Percentiles rank a stretch among this genome's conserved stretches.
Conservation (phyloP, 2,888 invertebrate genomes). For the Lasioglossum pauxillum region DNA sequence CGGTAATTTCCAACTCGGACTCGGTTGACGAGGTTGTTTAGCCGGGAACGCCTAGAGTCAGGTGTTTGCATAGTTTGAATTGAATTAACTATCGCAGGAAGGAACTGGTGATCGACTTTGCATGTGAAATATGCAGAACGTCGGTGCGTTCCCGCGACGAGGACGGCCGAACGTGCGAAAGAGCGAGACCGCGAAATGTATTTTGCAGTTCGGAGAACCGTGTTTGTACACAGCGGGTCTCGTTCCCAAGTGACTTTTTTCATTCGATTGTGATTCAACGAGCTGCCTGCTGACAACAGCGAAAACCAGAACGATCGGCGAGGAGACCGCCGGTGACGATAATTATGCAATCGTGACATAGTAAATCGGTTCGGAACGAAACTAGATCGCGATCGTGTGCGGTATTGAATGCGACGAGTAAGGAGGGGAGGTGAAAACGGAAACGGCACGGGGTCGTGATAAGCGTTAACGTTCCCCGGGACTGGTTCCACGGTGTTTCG, state of each 20-base stretch:
- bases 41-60: not conserved
- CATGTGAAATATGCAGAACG: slow-evolving; percentile 23
- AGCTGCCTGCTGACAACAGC: not conserved
- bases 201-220: slow-evolving; percentile 6
- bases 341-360: not conserved
- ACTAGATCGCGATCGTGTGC: slow-evolving; percentile 32
- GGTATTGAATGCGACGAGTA: slow-evolving; percentile 14
- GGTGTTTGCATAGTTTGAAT: slow-evolving; percentile 15
- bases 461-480: slow-evolving; percentile 1
- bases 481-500: not conserved
- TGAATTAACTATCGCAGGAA: slow-evolving; percentile 14
- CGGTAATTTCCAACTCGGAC: not conserved
- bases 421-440: slow-evolving; percentile 15
- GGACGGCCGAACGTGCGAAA: not conserved
- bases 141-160: not conserved
- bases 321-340: not conserved
- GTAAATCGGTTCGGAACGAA: slow-evolving; percentile 12
- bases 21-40: not conserved
- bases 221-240: not conserved
- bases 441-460: slow-evolving; percentile 30
- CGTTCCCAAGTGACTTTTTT: not conserved
- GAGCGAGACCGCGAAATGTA: not conserved
- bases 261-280: not conserved
- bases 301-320: not conserved
- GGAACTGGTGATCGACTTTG: slow-evolving; percentile 26